Evolutionary conservation across 2,888 invertebrate species (phyloP).

Genomic region (Pasiphila rectangulata): DNA sequence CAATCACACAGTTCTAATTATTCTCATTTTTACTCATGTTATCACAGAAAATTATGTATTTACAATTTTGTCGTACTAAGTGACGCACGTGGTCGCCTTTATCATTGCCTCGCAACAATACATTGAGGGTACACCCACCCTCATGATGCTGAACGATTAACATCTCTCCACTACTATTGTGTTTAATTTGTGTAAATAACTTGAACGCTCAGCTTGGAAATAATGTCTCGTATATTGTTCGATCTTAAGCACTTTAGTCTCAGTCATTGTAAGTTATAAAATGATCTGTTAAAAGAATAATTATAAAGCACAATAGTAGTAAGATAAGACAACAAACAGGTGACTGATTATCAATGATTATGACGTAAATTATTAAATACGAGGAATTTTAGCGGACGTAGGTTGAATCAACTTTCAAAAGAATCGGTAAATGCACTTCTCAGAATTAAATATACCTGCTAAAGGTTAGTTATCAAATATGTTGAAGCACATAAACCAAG

Average conservation of each 20-base stretch:
- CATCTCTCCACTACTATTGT: constrained; percentile 50
- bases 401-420: constrained; percentile 42
- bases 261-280: constrained; percentile 17
- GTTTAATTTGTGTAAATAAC: constrained; percentile 12
- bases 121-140: too few relatives aligned
- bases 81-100: constrained; percentile 66
- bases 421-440: constrained; percentile 40
- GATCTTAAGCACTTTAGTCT: not conserved
- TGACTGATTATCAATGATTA: constrained; percentile 54
- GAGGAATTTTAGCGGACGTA: constrained; percentile 51
- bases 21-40: constrained; percentile 75
- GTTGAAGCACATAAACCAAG: constrained; percentile 4
- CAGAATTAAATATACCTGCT: constrained; percentile 11
- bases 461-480: constrained; percentile 6
- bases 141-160: constrained; percentile 57
- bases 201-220: not conserved
- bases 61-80: constrained; percentile 79
- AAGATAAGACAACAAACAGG: constrained; percentile 46
- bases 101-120: constrained; percentile 67
- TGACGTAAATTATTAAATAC: constrained; percentile 50
- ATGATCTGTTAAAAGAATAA: constrained; percentile 4
- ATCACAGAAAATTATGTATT: constrained; percentile 82
- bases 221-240: too few relatives aligned
- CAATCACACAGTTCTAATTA: constrained; percentile 79
- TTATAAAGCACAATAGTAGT: constrained; percentile 43